Evolutionary conservation across 2,113 vertebrate species (phyloP).

Genomic region (Chionomys nivalis): DNA sequence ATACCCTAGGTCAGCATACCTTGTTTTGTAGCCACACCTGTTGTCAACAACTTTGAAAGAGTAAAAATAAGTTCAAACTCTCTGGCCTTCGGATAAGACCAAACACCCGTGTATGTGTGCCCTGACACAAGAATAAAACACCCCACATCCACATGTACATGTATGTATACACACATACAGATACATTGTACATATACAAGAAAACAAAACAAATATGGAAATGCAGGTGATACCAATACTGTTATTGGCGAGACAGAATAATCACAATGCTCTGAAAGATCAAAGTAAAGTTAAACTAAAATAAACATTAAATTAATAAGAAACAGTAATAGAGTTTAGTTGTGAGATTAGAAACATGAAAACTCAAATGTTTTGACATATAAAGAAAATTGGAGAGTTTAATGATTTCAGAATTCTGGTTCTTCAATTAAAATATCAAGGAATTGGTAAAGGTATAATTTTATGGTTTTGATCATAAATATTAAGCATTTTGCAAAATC

Average conservation of each 20-base stretch:
- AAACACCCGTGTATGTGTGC: no score
- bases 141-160: not conserved
- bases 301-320: not conserved
- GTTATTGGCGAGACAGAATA: not conserved
- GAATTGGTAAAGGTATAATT: not conserved
- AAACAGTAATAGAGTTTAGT: not conserved
- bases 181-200: not conserved
- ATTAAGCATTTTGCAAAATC: not conserved
- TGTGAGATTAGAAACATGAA: not conserved
- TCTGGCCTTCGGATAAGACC: no score
- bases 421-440: not conserved
- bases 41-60: no score
- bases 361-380: not conserved
- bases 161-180: not conserved
- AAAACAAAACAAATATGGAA: not conserved
- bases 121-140: not conserved
- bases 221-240: not conserved
- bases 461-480: not conserved
- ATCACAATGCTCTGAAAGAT: not conserved
- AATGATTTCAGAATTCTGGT: not conserved
- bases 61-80: no score
- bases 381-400: not conserved
- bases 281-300: not conserved
- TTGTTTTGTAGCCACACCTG: no score
- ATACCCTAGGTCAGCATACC: no score